Evolutionary conservation across 2,113 vertebrate species (phyloP).

Genomic region (Pica pica): DNA sequence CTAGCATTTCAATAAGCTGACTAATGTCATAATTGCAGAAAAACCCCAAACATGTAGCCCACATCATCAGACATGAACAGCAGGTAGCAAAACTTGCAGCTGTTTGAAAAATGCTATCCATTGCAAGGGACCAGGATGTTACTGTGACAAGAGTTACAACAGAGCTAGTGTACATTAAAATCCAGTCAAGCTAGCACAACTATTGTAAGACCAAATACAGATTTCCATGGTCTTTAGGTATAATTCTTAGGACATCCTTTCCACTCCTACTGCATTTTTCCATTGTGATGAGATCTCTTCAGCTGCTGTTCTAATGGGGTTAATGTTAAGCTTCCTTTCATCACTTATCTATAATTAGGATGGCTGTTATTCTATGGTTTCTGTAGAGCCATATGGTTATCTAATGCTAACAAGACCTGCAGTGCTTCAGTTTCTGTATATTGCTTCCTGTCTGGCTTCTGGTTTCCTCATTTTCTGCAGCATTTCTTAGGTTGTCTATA

Average conservation of each 20-base stretch:
- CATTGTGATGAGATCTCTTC: not conserved
- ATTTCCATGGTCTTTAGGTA: not conserved
- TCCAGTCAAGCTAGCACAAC: not conserved
- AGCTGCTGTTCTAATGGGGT: constrained; percentile 13
- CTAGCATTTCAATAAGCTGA: not conserved
- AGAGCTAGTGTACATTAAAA: not conserved
- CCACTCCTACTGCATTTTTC: not conserved
- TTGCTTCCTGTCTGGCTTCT: constrained; percentile 51
- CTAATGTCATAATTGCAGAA: not conserved
- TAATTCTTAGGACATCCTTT: not conserved
- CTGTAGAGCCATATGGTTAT: constrained; percentile 39
- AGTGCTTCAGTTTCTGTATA: constrained; percentile 29
- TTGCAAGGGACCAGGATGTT: not conserved
- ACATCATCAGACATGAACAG: not conserved
- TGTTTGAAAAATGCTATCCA: not conserved
- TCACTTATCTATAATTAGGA: constrained; percentile 46
- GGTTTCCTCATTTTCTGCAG: constrained; percentile 53
- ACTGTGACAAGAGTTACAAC: not conserved
- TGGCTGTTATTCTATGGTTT: constrained; percentile 21
- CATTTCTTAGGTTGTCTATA: constrained; percentile 11
- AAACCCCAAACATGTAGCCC: not conserved
- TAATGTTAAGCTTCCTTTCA: constrained; percentile 43
- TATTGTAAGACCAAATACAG: not conserved
- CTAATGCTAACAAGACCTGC: constrained; percentile 44
- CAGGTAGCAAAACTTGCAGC: not conserved